phyloP scores from a whole-genome alignment of 2,888 invertebrate species.

The Eupsilia transversa region DNA sequence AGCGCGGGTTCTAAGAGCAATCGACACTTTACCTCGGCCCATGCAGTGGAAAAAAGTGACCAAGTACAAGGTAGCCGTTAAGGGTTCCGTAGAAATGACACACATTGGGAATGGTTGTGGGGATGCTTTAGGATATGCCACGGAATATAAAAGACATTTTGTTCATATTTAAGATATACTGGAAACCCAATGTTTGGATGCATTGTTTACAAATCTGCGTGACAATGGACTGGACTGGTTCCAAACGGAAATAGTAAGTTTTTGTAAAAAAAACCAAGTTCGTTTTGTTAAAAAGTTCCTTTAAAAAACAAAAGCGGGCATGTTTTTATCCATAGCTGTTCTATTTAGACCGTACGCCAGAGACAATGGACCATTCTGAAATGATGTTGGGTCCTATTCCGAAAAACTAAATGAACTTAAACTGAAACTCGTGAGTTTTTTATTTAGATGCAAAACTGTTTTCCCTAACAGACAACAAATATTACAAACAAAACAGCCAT shows the following conservation, averaged over 20 bases:
- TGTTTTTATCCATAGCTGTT: not conserved
- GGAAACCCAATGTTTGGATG: not conserved
- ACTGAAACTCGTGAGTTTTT: too few relatives aligned
- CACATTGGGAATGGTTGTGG: constrained; percentile 8
- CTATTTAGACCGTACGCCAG: too few relatives aligned
- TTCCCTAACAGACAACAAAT: not conserved
- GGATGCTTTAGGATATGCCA: not conserved
- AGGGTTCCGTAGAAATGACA: constrained; percentile 61
- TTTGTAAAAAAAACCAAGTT: too few relatives aligned
- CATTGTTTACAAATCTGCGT: not conserved
- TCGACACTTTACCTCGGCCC: constrained; percentile 61
- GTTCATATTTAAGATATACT: not conserved
- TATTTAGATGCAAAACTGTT: too few relatives aligned
- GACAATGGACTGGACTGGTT: not conserved
- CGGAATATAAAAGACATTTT: not conserved
- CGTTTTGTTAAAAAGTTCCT: too few relatives aligned
- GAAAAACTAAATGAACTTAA: too few relatives aligned
- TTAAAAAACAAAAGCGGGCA: too few relatives aligned
- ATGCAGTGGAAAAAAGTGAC: constrained; percentile 58
- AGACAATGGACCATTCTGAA: too few relatives aligned
- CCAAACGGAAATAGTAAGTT: not conserved
- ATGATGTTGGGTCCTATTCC: too few relatives aligned
- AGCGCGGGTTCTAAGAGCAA: constrained; percentile 78
- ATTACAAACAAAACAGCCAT: not conserved
- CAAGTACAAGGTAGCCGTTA: constrained; percentile 32